Conservation (phyloP, 2,113 vertebrate species). For the Rhodinocichla rosea region DNA sequence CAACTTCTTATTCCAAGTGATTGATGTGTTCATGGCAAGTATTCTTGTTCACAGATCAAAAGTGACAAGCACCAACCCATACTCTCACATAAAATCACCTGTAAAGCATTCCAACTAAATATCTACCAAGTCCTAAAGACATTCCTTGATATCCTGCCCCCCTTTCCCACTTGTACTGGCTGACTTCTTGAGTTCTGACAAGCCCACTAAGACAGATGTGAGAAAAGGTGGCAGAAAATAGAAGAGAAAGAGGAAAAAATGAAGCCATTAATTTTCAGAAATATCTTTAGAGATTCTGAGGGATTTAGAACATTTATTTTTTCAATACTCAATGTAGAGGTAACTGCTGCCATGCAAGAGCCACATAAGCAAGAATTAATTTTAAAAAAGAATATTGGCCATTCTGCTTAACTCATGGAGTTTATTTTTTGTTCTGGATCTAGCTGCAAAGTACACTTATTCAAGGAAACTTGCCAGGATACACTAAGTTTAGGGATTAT, state of each 20-base stretch:
- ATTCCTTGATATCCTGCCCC: neutral
- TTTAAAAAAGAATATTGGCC: neutral
- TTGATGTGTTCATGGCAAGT: neutral
- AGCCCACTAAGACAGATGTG: neutral
- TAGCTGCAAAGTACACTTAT: neutral
- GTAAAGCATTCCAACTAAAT: neutral
- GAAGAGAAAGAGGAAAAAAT: neutral
- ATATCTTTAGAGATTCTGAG: neutral
- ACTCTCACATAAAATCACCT: neutral
- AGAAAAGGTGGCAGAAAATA: neutral
- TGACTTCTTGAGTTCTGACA: neutral
- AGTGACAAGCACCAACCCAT: neutral
- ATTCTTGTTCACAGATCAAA: neutral
- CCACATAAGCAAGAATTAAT: neutral
- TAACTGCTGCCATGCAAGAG: neutral
- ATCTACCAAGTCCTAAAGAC: neutral
- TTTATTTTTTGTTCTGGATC: neutral
- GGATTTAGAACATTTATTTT: neutral
- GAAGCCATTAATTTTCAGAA: neutral
- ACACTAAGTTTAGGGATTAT: neutral
- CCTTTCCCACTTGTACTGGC: neutral
- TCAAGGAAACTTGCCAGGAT: slow-evolving; percentile 14
- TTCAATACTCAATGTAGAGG: neutral
- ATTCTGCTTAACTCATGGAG: neutral
- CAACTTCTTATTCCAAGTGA: neutral